Evolutionary conservation across 2,113 vertebrate genomes (phyloP).

Genomic region (Caloenas nicobarica): DNA sequence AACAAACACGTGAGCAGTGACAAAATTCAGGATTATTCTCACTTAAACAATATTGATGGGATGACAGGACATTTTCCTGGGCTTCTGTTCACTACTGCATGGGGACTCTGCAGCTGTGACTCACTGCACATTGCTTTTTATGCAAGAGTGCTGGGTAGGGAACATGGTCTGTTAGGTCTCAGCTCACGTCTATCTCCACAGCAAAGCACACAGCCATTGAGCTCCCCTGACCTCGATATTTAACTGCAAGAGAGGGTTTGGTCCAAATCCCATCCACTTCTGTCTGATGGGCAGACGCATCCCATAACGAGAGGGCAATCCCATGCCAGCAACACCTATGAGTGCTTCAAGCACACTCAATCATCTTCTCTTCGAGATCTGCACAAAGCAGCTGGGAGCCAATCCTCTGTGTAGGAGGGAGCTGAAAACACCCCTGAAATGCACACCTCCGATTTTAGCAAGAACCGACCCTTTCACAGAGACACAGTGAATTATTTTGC

Average conservation of each 20-base stretch:
- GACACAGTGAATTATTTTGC: not conserved
- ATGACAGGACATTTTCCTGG: not conserved
- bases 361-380: not conserved
- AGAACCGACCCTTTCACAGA: not conserved
- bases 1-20: not conserved
- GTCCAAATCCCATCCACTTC: not conserved
- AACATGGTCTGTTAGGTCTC: not conserved
- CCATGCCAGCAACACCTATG: not conserved
- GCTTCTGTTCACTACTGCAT: not conserved
- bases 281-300: not conserved
- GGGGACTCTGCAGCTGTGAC: not conserved
- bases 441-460: not conserved
- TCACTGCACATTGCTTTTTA: not conserved
- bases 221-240: not conserved
- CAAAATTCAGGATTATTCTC: not conserved
- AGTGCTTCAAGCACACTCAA: not conserved
- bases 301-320: not conserved
- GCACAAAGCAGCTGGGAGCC: not conserved
- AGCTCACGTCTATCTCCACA: not conserved
- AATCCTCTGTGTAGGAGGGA: not conserved
- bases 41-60: not conserved
- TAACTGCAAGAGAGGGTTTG: not conserved
- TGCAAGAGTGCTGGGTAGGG: not conserved
- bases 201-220: not conserved
- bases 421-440: not conserved